Conservation (phyloP, 2,113 vertebrate genomes). For the Mastomys natalensis region DNA sequence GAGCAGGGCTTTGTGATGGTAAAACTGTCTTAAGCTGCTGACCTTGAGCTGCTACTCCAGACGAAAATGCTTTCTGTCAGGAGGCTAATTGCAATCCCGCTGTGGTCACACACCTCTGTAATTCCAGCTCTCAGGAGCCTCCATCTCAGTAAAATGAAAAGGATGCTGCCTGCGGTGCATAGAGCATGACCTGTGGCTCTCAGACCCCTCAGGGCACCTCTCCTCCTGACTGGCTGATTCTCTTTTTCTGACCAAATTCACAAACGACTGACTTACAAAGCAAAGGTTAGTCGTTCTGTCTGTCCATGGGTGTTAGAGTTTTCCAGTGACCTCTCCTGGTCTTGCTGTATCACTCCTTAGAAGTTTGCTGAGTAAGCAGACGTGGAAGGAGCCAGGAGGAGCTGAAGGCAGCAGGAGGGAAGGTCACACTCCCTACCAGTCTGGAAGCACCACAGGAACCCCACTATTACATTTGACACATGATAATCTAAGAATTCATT, state of each 20-base stretch:
- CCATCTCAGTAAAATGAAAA: neutral
- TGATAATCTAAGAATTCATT: neutral
- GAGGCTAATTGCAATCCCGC: neutral
- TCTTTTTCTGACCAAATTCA: neutral
- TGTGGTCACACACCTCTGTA: neutral
- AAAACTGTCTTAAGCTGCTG: neutral
- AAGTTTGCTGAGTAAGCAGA: neutral
- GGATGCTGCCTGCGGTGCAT: neutral
- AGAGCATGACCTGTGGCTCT: neutral
- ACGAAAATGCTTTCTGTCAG: neutral
- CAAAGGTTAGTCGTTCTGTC: neutral
- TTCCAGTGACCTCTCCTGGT: neutral
- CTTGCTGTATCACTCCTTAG: neutral
- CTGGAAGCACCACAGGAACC: no score
- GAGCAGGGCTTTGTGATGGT: neutral
- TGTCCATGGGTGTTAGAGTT: neutral
- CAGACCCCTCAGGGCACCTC: neutral
- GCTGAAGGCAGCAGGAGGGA: neutral
- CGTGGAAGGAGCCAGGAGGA: neutral
- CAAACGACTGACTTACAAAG: neutral
- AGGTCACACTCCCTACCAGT: neutral
- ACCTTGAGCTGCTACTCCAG: neutral
- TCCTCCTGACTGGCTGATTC: neutral
- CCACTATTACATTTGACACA: neutral
- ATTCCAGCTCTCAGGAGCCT: neutral